Conservation (phyloP, 2,113 vertebrate genomes). For the Donacobius atricapilla region DNA sequence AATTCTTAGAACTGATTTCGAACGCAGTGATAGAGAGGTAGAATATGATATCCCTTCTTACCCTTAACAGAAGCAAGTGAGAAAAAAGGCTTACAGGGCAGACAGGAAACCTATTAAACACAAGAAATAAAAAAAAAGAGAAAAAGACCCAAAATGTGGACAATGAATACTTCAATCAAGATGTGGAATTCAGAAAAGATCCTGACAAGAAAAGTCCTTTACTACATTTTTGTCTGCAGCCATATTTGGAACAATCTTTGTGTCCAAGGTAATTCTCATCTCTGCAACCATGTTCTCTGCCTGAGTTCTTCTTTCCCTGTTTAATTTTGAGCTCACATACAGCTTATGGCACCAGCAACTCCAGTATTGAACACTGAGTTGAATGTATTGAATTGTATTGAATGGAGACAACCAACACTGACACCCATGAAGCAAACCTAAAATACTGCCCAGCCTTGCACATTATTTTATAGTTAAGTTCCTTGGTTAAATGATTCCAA, state of each 20-base stretch:
- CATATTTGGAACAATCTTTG: not conserved
- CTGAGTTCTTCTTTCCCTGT: not conserved
- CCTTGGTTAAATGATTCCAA: constrained; percentile 20
- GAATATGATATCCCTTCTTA: not conserved
- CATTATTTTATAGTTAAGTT: not conserved
- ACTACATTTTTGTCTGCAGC: not conserved
- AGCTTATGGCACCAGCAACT: not conserved
- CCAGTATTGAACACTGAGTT: not conserved
- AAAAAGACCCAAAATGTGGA: not conserved
- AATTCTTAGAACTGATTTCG: not conserved
- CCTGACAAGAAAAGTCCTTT: not conserved
- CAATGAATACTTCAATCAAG: not conserved
- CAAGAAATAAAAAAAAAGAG: not conserved
- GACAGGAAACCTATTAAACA: not conserved
- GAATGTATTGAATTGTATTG: too few species aligned
- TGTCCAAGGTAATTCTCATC: not conserved
- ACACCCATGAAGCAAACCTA: not conserved
- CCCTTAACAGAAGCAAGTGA: not conserved
- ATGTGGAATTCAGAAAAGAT: not conserved
- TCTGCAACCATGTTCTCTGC: not conserved
- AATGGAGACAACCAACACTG: not conserved
- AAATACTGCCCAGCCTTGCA: not conserved
- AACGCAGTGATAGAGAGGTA: not conserved
- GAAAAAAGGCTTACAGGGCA: not conserved
- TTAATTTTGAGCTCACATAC: not conserved